A percentile compares a stretch with the other conserved stretches of the same genome.
Evolutionary conservation across 1,140 invertebrate species (phyloP).

Genomic region (Heliconius himera): DNA sequence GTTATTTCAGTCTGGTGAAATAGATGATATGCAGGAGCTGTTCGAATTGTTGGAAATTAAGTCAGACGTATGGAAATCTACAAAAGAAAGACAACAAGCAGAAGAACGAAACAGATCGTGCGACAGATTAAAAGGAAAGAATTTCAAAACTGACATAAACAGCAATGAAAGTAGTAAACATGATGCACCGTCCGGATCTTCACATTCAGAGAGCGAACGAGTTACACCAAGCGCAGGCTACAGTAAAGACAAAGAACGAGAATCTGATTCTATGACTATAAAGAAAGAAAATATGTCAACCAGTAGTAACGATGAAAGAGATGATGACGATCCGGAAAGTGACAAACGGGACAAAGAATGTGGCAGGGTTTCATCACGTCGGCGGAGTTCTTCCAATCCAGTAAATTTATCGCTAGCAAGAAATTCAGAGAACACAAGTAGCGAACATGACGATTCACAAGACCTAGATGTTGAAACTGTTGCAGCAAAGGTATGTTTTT

Average conservation of each 20-base stretch:
- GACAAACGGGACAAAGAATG: conserved; percentile 81
- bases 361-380: conserved; percentile 81
- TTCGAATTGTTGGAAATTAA: conserved; percentile 92
- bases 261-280: conserved; percentile 72
- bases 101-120: conserved; percentile 79
- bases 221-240: conserved; percentile 74
- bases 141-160: conserved; percentile 83
- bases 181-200: conserved; percentile 74
- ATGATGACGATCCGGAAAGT: conserved; percentile 81
- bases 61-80: conserved; percentile 87
- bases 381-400: conserved; percentile 84
- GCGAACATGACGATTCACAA: conserved; percentile 77
- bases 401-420: conserved; percentile 85
- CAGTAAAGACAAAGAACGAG: conserved; percentile 73
- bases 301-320: conserved; percentile 81
- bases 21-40: conserved; percentile 90
- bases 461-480: conserved; percentile 79
- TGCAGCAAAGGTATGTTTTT: conserved; percentile 70
- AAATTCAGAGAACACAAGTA: conserved; percentile 71
- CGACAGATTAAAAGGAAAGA: conserved; percentile 82
- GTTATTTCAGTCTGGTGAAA: conserved; percentile 87
- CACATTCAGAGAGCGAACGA: conserved; percentile 78
- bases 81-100: conserved; percentile 80
- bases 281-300: conserved; percentile 81
- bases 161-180: conserved; percentile 85